Base-by-base conservation (phyloP, 2,797 vertebrate species). In the Petrocephalus sullivani region DNA sequence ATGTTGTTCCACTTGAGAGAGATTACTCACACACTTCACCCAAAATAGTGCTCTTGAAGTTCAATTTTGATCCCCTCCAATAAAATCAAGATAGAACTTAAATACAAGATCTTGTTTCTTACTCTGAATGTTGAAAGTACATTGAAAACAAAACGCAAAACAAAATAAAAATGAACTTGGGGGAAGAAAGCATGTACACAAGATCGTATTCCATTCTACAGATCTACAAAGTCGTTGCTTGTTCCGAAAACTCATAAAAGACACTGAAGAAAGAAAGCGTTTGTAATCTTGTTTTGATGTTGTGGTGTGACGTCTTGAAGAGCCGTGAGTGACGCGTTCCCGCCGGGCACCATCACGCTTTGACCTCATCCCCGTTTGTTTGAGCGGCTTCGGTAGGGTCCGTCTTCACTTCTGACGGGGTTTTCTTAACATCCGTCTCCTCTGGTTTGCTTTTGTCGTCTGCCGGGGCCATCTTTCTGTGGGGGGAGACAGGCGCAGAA, bases 321-420 rank as follows among this genome's bases (percentile, higher is more conserved):
- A 96, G 96, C 94, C 93, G 93, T 94, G 93, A 93, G 91, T 91
- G 94, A 92, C 92, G 91, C 92, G 91, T 89, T 92, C 90, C 91
- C 91, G 9, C 87, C 8, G 14, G 85, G 8, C 88, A 28, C 85
- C 93, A 95, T 99, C 97, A 99, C 92, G 98, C 98, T 98, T 99
- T 99, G 95, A 98, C 99, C 91, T 99, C 98, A 0, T 95, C 97
- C 91, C 97, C 97, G 89, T 98, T 98, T 93, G 95, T 96, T 93
- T 99, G 97, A 92, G 97, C 96, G 93, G 98, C 97, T 93, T 99
- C 98, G 9, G 95, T 99, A 93, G 98, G 98, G 90, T 98, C 96
- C 89, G 96, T 97, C 96, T 99, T 98, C 94, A 97, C 97, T 93
- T 99, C 98, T 5, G 96, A 93, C 0, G 95, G 94, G 87, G 95